These are phyloP conservation scores for Agapostemon virescens DNA, from an alignment of 2,888 invertebrate genomes.

Conservation along the genomic window DNA sequence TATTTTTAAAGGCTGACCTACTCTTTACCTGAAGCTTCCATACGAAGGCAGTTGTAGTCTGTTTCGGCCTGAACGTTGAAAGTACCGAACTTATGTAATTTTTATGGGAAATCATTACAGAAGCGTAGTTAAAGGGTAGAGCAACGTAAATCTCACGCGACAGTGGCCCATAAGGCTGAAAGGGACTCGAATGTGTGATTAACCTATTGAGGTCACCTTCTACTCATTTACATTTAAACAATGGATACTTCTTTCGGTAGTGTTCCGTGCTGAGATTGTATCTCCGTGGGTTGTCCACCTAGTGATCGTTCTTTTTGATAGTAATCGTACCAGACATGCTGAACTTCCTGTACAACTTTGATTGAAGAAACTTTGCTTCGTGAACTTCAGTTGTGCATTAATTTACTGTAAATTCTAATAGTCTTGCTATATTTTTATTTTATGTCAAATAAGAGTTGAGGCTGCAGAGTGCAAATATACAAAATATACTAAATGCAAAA, in stretches of 20 bases:
- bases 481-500: too few relatives aligned
- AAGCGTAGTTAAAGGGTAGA: conserved; percentile 38
- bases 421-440: too few relatives aligned
- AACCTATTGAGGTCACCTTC: conserved; percentile 63
- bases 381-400: background rate
- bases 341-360: background rate
- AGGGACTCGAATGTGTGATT: conserved; percentile 57
- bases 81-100: background rate
- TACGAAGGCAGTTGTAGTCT: background rate
- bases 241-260: conserved; percentile 47
- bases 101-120: conserved; percentile 33
- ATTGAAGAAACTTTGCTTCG: background rate
- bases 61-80: background rate
- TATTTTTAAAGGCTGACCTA: conserved; percentile 4
- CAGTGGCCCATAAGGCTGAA: conserved; percentile 41
- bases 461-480: too few relatives aligned
- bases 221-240: conserved; percentile 59
- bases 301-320: conserved; percentile 11
- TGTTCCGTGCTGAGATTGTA: conserved; percentile 39
- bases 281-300: conserved; percentile 14
- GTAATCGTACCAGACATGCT: conserved; percentile 11
- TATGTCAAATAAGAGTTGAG: too few relatives aligned
- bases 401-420: too few relatives aligned
- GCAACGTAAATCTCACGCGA: conserved; percentile 5
- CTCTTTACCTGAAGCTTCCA: background rate